phyloP scores from a whole-genome alignment of 2,797 vertebrate species.

The Phoebastria nigripes region DNA sequence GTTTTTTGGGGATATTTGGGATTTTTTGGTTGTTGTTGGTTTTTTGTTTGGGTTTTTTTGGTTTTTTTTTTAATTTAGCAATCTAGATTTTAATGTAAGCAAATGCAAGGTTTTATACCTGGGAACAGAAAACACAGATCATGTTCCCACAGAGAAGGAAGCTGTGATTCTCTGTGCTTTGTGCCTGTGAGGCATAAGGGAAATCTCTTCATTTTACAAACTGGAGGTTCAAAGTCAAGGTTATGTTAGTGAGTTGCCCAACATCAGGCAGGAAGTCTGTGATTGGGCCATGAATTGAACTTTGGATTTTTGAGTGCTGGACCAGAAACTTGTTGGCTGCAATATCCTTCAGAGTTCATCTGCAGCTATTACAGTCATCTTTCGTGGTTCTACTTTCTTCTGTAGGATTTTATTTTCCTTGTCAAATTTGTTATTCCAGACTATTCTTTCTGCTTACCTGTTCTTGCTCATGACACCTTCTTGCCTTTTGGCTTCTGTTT shows the following conservation, averaged over 20 bases:
- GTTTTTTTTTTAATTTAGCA: neutral
- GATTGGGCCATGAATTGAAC: neutral
- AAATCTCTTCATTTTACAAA: neutral
- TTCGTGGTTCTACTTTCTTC: neutral
- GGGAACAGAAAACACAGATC: neutral
- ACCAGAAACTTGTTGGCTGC: neutral
- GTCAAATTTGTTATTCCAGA: neutral
- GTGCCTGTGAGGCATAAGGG: neutral
- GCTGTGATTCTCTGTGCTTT: neutral
- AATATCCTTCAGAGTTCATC: neutral
- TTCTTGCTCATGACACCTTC: neutral
- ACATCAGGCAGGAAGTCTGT: neutral
- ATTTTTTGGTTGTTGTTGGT: neutral
- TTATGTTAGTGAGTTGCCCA: neutral
- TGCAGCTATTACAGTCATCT: neutral
- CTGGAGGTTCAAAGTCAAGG: neutral
- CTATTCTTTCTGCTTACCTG: neutral
- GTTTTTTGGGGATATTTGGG: neutral
- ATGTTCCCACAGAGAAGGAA: neutral
- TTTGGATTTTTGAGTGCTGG: neutral
- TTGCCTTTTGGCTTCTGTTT: neutral
- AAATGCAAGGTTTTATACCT: neutral
- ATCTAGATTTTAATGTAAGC: neutral
- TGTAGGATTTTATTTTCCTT: neutral
- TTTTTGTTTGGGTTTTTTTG: neutral